These are phyloP conservation scores for Zenarchopterus dispar DNA, from an alignment of 2,797 vertebrate genomes.

Conservation along the genomic window DNA sequence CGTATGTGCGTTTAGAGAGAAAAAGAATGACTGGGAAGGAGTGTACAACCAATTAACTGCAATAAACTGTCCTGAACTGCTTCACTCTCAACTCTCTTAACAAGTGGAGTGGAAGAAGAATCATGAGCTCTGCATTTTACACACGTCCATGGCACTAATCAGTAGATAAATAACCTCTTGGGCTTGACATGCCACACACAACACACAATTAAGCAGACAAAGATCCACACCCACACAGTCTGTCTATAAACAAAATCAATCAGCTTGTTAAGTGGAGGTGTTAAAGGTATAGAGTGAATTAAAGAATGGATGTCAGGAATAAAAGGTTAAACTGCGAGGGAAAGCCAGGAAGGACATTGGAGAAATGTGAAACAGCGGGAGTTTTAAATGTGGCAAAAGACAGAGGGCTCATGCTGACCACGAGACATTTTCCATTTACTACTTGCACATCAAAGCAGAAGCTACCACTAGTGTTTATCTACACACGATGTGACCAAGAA, in stretches of 20 bases:
- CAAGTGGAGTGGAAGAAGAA: constrained; percentile 37
- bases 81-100: constrained; percentile 55
- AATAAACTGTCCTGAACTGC: constrained; percentile 66
- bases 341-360: too few species aligned
- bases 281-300: background rate
- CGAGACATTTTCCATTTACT: background rate
- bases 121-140: constrained; percentile 55
- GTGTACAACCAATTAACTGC: constrained; percentile 65
- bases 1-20: constrained; percentile 5
- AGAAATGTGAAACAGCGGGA: background rate
- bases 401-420: background rate
- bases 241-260: background rate
- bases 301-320: background rate
- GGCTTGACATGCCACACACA: background rate
- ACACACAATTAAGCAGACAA: constrained; percentile 3
- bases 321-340: background rate
- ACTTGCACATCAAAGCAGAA: background rate
- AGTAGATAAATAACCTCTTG: constrained; percentile 40
- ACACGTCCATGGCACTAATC: constrained; percentile 40
- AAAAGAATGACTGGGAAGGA: constrained; percentile 36
- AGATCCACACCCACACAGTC: constrained; percentile 4
- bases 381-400: too few species aligned
- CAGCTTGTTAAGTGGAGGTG: background rate
- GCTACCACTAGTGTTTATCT: background rate
- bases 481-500: background rate